Base-by-base conservation (phyloP, 2,113 vertebrate species). In the Callionymus lyra region DNA sequence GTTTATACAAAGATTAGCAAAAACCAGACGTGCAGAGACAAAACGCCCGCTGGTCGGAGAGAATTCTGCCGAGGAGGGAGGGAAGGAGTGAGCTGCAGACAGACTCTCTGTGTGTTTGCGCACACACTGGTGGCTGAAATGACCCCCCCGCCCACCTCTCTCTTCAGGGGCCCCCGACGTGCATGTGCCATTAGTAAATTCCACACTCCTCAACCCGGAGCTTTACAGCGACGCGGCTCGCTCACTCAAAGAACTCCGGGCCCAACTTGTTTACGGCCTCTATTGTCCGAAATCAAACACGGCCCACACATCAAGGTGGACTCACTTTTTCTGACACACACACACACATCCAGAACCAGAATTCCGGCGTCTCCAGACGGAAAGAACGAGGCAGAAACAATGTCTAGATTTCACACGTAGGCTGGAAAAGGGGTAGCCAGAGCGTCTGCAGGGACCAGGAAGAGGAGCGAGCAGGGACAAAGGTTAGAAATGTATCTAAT, bases 121-220 rank as follows among this genome's bases (percentile, higher is more conserved):
- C 70, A 80, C 74, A 79, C 70, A 75, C 65, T 76, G 76, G 61
- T 77, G 70, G 75, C 70, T 76, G 72, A 76, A 80, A 71, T 79
- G 72, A 72, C 67, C 78, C 74, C 70, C 42, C 15, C 31, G 13
- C 31, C 14, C 9, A 10, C 1, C 40, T 9, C 67, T 71, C 65
- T 65, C 68, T 63, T 76, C 72, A 67, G 72, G 71, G 81, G 74
- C 82, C 80, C 81, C n/a, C 81, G 50, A 77, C 74, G 76, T 80
- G 73, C 74, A 80, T 81, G 76, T 82, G 78, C 82, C 80, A 85
- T 87, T 83, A 83, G 80, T 74, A 72, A 85, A 85, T 85, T 85
- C 81, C 82, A 80, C 77, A 80, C 79, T 80, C 76, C 76, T 81
- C 70, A 59, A 68, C 70, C 77, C 63, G 43, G 65, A 73, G 73